These are phyloP conservation scores for Athripsodes cinereus DNA, from an alignment of 2,888 invertebrate genomes.

Conservation along the genomic window DNA sequence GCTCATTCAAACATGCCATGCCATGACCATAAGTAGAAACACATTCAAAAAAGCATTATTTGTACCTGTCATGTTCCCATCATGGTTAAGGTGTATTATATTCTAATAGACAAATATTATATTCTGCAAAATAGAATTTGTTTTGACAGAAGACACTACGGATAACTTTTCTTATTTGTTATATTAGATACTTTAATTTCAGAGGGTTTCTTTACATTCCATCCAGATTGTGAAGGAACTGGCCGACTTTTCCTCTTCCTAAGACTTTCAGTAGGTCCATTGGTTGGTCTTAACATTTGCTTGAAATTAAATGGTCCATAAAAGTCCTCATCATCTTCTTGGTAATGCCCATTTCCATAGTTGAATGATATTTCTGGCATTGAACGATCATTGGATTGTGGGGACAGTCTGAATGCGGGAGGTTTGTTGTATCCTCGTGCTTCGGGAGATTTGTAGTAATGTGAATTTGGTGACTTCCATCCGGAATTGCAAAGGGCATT, in stretches of 20 bases:
- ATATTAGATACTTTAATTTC: slow-evolving; percentile 14
- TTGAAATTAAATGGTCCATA: slow-evolving; percentile 65
- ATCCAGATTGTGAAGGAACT: slow-evolving; percentile 10
- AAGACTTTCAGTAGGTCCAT: slow-evolving; percentile 63
- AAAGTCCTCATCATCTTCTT: slow-evolving; percentile 51
- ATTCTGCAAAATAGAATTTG: neutral
- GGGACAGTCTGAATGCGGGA: slow-evolving; percentile 14
- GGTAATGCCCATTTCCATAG: slow-evolving; percentile 26
- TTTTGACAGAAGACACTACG: slow-evolving; percentile 4
- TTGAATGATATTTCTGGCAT: slow-evolving; percentile 23
- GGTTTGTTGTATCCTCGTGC: slow-evolving; percentile 12
- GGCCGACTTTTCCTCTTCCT: slow-evolving; percentile 51
- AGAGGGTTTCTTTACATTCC: slow-evolving; percentile 21
- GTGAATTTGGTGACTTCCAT: slow-evolving; percentile 37
- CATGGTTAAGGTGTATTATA: neutral
- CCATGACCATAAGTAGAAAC: too few species aligned
- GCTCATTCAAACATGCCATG: too few species aligned
- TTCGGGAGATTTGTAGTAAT: slow-evolving; percentile 35
- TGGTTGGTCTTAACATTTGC: slow-evolving; percentile 57
- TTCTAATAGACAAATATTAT: neutral
- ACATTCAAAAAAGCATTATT: too few species aligned
- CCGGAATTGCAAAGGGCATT: slow-evolving; percentile 44
- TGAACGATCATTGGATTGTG: slow-evolving; percentile 21
- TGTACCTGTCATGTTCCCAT: neutral
- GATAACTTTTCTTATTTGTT: slow-evolving; percentile 20